phyloP scores from a whole-genome alignment of 1,140 invertebrate species.

The Drosophila mojavensis region DNA sequence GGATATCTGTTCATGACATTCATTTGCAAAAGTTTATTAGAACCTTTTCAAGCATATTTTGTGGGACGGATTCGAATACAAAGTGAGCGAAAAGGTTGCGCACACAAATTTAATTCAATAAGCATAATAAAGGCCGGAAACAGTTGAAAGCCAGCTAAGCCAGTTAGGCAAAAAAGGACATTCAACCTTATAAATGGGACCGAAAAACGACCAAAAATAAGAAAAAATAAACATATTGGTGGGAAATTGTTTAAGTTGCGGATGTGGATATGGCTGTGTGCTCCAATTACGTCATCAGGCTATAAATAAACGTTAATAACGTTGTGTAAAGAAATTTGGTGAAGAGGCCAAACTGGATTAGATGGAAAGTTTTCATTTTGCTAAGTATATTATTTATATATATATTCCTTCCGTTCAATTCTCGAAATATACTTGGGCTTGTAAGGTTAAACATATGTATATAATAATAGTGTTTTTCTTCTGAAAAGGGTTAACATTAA shows the following conservation, averaged over 20 bases:
- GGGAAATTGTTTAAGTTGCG: slow-evolving; percentile 6
- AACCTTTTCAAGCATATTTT: background rate
- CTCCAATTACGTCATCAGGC: slow-evolving; percentile 1
- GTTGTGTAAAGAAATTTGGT: background rate
- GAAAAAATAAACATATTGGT: background rate
- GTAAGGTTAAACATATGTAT: no score
- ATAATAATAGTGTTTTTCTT: no score
- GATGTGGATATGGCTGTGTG: background rate
- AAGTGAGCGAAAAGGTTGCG: slow-evolving; percentile 9
- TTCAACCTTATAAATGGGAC: background rate
- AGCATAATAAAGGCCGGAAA: slow-evolving; percentile 16
- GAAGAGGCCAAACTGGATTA: background rate
- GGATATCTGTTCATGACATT: no score
- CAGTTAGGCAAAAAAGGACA: background rate
- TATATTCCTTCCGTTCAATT: no score
- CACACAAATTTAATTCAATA: slow-evolving; percentile 14
- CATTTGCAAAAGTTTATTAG: background rate
- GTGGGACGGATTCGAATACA: background rate
- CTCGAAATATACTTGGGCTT: no score
- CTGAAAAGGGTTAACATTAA: no score
- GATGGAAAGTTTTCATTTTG: background rate
- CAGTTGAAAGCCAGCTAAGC: background rate
- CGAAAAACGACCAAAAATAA: background rate
- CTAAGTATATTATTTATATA: background rate
- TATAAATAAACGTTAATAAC: slow-evolving; percentile 1